Evolutionary conservation across 35 echinoderm and acorn worm genomes (phyloP), one percentile per base, ranked within the genome.

Genomic region (Ophiothrix spiculata): DNA sequence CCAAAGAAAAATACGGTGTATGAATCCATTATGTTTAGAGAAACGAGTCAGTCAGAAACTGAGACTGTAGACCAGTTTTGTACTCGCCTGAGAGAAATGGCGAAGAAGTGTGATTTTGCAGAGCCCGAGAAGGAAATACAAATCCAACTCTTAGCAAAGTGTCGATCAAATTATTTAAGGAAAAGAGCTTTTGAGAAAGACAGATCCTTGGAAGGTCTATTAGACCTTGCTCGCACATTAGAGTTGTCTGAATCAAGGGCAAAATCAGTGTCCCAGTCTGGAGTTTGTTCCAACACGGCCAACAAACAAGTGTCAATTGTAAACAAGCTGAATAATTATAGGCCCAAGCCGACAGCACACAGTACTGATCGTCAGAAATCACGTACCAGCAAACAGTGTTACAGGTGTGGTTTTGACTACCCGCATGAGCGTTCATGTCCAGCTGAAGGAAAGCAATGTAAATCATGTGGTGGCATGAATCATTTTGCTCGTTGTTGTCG

Each of bases 1-100:
- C 42, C 42, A 37, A 86, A 94, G 34, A 78, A 38, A 35, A 91
- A 88, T 38, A 84, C 49, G 1, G 36, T 80, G 4, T 88, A 95
- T 80, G 85, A 91, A 40, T 88, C 88, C 12, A 91, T 91, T 36
- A 33, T 95, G n/a, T 91, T 91, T 81, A 46, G 93, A 31, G 36
- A 64, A 14, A 40, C 79, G 4, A 91, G 75, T 8, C 93, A 95
- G 60, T 37, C 91, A 39, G 73, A 78, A 32, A 36, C 56, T 37
- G 89, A 91, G 74, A 88, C 75, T 31, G 81, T 95, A 13, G 89
- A 87, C 36, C 86, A 91, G 46, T 95, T 74, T 33, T 85, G 81
- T 56, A 85, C 87, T 0, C 32, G 89, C 41, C 78, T 87, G 13
- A 23, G 93, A 31, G 31, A 39, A 83, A 69, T 84, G 25, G 86